Evolutionary conservation across 1,140 invertebrate species (phyloP).

Genomic region (Eriosoma lanigerum): DNA sequence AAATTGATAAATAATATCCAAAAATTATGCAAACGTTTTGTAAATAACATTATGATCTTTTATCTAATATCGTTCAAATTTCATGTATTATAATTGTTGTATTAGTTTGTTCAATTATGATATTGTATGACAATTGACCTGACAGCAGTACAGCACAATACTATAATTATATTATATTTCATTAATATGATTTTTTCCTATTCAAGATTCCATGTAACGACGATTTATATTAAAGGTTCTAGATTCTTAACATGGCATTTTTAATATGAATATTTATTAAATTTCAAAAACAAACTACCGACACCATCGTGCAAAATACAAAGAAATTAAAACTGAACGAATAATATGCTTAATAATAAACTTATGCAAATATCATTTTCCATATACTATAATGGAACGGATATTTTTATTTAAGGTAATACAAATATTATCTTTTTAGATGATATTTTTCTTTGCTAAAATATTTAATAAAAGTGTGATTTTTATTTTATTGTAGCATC

Average conservation of each 20-base stretch:
- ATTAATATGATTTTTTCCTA: too few species aligned
- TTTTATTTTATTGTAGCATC: not conserved
- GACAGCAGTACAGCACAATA: too few species aligned
- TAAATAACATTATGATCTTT: too few species aligned
- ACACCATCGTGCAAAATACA: not conserved
- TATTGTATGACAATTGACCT: too few species aligned
- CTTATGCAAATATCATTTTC: slow-evolving; percentile 3
- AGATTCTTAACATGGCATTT: not conserved
- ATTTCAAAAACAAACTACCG: not conserved
- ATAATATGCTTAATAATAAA: not conserved
- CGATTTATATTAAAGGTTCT: not conserved
- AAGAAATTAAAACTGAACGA: not conserved
- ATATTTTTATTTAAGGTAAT: slow-evolving; percentile 10
- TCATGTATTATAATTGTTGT: too few species aligned
- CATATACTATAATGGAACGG: not conserved
- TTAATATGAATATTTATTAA: not conserved
- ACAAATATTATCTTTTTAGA: not conserved
- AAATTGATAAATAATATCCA: too few species aligned
- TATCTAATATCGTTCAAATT: too few species aligned
- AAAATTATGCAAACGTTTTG: too few species aligned
- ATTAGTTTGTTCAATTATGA: too few species aligned
- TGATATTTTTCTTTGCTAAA: slow-evolving; percentile 16
- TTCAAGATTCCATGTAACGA: too few species aligned
- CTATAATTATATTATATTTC: too few species aligned
- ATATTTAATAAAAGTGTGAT: not conserved